These are phyloP conservation scores for Sycobia sp. DNA, from an alignment of 1,140 invertebrate genomes.

Conservation along the genomic window DNA sequence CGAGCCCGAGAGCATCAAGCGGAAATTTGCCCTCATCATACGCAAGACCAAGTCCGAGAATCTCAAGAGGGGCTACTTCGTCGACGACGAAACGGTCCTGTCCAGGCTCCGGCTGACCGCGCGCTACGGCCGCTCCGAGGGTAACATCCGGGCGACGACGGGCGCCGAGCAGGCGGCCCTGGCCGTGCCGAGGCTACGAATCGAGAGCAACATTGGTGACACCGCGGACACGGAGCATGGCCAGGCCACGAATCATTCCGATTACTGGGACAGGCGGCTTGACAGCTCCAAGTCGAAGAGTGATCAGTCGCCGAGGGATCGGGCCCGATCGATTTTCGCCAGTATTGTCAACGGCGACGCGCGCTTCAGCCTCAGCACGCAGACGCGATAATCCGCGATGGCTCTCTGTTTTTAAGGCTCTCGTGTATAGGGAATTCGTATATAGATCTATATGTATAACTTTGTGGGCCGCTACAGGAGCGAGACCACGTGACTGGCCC, in stretches of 20 bases:
- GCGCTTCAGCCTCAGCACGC: neutral
- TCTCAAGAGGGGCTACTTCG: conserved; percentile 35
- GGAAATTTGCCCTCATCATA: conserved; percentile 43
- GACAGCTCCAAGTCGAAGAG: too few species aligned
- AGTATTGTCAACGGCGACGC: conserved; percentile 48
- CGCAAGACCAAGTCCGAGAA: conserved; percentile 56
- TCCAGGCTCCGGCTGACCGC: conserved; percentile 9
- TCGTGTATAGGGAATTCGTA: too few species aligned
- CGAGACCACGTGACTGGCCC: too few species aligned
- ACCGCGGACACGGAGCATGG: neutral
- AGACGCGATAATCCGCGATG: neutral
- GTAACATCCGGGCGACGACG: conserved; percentile 38
- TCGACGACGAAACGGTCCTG: conserved; percentile 26
- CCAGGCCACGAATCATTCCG: neutral
- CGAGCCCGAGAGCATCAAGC: conserved; percentile 36
- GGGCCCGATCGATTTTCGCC: conserved; percentile 50
- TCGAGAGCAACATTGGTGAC: conserved; percentile 14
- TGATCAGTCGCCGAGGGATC: conserved; percentile 35
- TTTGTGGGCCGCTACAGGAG: too few species aligned
- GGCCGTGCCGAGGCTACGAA: neutral
- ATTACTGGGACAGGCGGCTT: too few species aligned
- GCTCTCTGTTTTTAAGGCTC: too few species aligned
- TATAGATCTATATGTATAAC: too few species aligned
- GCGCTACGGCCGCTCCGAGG: conserved; percentile 48
- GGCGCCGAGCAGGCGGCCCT: neutral